Evolutionary conservation across 2,888 invertebrate genomes (phyloP).

Genomic region (Eurytoma adleriae): DNA sequence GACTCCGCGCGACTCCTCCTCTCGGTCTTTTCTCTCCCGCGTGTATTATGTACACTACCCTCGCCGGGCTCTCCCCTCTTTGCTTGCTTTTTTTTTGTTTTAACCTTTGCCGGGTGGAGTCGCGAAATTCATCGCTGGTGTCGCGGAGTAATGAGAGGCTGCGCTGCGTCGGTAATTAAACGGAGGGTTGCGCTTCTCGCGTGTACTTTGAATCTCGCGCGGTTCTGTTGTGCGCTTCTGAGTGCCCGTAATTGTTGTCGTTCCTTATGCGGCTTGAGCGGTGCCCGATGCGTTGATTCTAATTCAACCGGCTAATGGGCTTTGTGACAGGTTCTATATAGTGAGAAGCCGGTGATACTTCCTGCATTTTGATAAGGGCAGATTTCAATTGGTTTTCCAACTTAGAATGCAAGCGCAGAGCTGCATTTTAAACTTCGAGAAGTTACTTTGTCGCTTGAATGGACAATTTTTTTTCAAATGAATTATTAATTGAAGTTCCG

Average conservation of each 20-base stretch:
- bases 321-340: background rate
- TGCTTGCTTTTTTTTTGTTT: too few relatives aligned
- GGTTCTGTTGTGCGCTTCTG: too few relatives aligned
- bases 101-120: too few relatives aligned
- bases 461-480: too few relatives aligned
- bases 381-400: background rate
- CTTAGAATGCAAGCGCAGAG: background rate
- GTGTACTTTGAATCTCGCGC: too few relatives aligned
- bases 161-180: background rate
- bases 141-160: too few relatives aligned
- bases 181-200: background rate
- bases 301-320: background rate
- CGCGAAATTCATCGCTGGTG: too few relatives aligned
- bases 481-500: background rate
- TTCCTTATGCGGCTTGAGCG: too few relatives aligned
- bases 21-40: background rate
- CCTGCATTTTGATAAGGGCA: background rate
- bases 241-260: too few relatives aligned
- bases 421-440: background rate
- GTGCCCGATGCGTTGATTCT: too few relatives aligned
- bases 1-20: slow-evolving; percentile 1
- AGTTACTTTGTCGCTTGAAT: too few relatives aligned
- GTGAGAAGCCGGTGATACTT: background rate
- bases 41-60: background rate
- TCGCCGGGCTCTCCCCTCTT: too few relatives aligned